A percentile compares a stretch with the other conserved stretches of the same genome.
Evolutionary conservation across 2,888 invertebrate genomes (phyloP).

Genomic region (Apocheima hispidaria): DNA sequence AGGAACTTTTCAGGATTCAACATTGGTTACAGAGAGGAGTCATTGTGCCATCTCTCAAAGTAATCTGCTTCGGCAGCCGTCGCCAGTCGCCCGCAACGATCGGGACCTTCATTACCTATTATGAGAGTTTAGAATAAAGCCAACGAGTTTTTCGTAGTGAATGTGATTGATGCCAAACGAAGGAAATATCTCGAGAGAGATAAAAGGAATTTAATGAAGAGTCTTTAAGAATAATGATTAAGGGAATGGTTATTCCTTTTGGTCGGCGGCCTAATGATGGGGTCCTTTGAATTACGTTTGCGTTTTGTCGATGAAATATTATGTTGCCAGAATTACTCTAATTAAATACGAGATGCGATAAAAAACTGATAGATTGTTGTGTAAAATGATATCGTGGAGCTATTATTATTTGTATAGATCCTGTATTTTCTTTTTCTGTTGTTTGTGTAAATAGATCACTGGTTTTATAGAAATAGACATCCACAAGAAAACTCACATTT

Average conservation of each 20-base stretch:
- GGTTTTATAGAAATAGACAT: neutral
- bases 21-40: conserved; percentile 80
- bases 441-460: neutral
- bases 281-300: conserved; percentile 80
- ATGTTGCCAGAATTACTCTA: conserved; percentile 71
- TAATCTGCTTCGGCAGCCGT: conserved; percentile 81
- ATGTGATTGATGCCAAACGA: conserved; percentile 85
- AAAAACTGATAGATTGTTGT: conserved; percentile 24
- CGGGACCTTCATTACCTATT: conserved; percentile 85
- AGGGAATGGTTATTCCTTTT: conserved; percentile 85
- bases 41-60: conserved; percentile 82
- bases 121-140: conserved; percentile 86
- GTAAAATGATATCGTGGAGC: neutral
- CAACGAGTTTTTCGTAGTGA: conserved; percentile 85
- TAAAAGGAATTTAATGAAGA: conserved; percentile 86
- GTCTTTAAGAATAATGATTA: conserved; percentile 86
- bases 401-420: too few relatives aligned
- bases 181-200: conserved; percentile 85
- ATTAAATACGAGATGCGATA: conserved; percentile 59
- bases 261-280: conserved; percentile 81
- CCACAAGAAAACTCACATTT: conserved; percentile 30
- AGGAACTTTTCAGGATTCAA: conserved; percentile 82
- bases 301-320: conserved; percentile 71
- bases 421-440: conserved; percentile 16
- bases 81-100: conserved; percentile 80